A percentile compares a stretch with the other conserved stretches of the same genome.
Conservation (phyloP, 2,113 vertebrate species). For the Cavia aperea region DNA sequence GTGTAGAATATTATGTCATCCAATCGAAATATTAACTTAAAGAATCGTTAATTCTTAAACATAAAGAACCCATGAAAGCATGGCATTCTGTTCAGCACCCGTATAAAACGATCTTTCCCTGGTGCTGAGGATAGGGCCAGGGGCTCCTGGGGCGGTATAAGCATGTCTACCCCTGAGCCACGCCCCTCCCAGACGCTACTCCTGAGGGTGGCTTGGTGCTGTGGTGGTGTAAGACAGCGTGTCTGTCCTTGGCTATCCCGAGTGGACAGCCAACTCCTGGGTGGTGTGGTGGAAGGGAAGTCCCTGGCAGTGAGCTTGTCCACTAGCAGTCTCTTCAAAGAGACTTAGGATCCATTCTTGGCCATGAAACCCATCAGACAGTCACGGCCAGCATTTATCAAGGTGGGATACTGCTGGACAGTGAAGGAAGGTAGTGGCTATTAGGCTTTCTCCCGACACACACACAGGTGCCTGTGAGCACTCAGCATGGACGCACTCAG, state of each 20-base stretch:
- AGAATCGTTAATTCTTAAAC: background rate
- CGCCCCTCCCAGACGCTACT: background rate
- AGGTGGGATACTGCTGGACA: background rate
- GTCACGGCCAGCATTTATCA: background rate
- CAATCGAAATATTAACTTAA: background rate
- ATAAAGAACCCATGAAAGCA: background rate
- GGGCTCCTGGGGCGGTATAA: background rate
- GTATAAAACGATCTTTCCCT: background rate
- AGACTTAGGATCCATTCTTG: background rate
- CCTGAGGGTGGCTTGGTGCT: rapidly evolving
- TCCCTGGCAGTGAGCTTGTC: background rate
- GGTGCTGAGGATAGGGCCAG: background rate
- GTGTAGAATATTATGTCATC: background rate
- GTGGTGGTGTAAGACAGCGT: rapidly evolving
- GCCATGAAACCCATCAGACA: background rate
- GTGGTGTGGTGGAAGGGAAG: background rate
- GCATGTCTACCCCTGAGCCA: background rate
- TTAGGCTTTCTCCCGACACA: background rate
- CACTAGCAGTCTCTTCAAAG: background rate
- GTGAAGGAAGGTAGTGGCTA: background rate
- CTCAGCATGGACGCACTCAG: no score
- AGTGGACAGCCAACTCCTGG: background rate
- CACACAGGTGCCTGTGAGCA: no score
- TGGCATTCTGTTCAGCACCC: background rate
- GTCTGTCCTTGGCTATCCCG: background rate